Percentiles rank a stretch among this genome's conserved stretches.
phyloP scores from a whole-genome alignment of 2,113 vertebrate species.

The Saccopteryx leptura region DNA sequence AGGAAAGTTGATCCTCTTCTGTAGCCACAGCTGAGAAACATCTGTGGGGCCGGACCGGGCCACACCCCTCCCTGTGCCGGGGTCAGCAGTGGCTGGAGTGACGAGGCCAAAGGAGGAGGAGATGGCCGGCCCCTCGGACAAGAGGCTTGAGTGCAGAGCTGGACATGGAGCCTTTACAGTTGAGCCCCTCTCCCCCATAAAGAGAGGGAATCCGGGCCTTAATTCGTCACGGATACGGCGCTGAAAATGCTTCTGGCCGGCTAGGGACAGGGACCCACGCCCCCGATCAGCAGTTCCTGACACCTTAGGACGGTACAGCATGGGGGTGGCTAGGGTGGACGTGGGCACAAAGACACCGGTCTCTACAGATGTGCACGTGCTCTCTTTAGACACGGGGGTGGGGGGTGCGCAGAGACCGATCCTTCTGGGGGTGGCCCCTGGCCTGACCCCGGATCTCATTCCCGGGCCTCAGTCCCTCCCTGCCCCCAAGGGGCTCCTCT shows the following conservation, averaged over 20 bases:
- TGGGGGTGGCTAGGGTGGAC: not conserved
- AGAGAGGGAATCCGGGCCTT: not conserved
- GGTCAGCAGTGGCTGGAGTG: not conserved
- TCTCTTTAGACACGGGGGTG: fast-evolving
- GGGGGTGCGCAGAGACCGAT: too few species aligned
- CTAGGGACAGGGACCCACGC: not conserved
- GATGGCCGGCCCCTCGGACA: fast-evolving
- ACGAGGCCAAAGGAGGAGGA: not conserved
- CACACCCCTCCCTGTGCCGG: fast-evolving
- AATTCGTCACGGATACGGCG: not conserved
- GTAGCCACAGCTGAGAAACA: not conserved
- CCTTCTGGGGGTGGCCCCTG: fast-evolving
- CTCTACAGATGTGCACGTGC: fast-evolving
- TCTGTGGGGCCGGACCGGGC: too few species aligned
- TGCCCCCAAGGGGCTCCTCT: not conserved
- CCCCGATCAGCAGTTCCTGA: not conserved
- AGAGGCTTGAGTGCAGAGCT: not conserved
- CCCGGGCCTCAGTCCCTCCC: not conserved
- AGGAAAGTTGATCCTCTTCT: not conserved
- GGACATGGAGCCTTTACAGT: not conserved
- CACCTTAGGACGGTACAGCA: fast-evolving
- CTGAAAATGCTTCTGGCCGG: fast-evolving
- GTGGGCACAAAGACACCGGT: too few species aligned
- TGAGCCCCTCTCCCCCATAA: not conserved
- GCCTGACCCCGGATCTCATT: not conserved